Conservation (phyloP, 2,113 vertebrate species). For the Oncorhynchus clarkii region DNA sequence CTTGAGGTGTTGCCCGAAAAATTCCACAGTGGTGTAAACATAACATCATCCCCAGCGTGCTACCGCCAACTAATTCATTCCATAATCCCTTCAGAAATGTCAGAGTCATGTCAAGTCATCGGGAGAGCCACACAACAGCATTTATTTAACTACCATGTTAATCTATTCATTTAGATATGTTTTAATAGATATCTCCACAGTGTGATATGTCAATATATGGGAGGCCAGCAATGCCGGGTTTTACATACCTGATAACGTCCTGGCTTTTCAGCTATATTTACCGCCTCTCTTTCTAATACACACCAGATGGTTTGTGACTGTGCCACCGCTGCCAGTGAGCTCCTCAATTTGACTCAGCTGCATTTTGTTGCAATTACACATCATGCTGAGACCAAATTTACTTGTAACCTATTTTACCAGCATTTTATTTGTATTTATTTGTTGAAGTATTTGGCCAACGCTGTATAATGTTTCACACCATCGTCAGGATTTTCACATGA, state of each 20-base stretch:
- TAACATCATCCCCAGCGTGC: conserved; percentile 17
- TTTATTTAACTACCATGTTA: conserved; percentile 50
- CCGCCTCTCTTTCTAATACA: conserved; percentile 79
- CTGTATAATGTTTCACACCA: neutral
- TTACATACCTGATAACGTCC: conserved; percentile 71
- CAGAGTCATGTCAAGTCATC: conserved; percentile 52
- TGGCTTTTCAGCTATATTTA: conserved; percentile 81
- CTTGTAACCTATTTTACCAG: conserved; percentile 72
- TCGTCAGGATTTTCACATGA: conserved; percentile 12
- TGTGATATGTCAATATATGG: conserved; percentile 71
- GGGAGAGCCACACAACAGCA: conserved; percentile 49
- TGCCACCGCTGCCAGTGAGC: conserved; percentile 73
- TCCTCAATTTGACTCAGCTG: conserved; percentile 77
- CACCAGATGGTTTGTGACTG: conserved; percentile 84
- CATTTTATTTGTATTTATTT: conserved; percentile 48
- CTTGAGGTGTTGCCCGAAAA: neutral
- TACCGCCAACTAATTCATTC: conserved; percentile 40
- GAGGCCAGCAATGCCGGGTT: conserved; percentile 68
- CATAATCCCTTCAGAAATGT: conserved; percentile 54
- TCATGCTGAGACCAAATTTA: conserved; percentile 77
- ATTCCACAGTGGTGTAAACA: conserved; percentile 15
- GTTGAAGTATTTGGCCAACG: too few species aligned
- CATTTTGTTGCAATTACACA: conserved; percentile 83
- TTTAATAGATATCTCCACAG: conserved; percentile 61
- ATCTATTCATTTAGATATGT: conserved; percentile 61